Evolutionary conservation across 2,113 vertebrate species (phyloP), one percentile per base, ranked within the genome.

Genomic region (Mesoclemmys tuberculata): DNA sequence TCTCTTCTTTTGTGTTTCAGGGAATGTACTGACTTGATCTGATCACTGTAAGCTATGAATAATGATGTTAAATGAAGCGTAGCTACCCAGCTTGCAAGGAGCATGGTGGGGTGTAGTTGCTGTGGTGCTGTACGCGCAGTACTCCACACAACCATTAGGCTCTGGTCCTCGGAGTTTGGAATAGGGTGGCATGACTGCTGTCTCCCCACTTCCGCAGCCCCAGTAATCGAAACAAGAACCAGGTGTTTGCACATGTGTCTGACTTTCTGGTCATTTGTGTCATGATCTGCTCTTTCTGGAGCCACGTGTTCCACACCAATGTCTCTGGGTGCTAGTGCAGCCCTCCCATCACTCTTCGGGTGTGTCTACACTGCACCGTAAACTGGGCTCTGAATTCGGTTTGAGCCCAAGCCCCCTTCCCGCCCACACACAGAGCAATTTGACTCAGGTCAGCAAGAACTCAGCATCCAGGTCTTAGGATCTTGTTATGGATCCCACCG

Each of bases 61-160:
- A 58, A 5, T 0, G 77, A 2, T 13, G 74, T 19, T 49, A 4
- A 77, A 10, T 11, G 88, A 41, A 93, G 80, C 1, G 0, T 78
- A 71, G 80, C 55, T 0, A 13, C 12, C 1, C 2, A 1, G 90
- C 3, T 2, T 1, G 74, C 24, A 27, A 21, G 38, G 74, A 26
- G 74, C 10, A 11, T 4, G 22, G 5, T 12, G 68, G 2, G 78
- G 87, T 44, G 77, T 38, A 8, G 55, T 3, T 0, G 0, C 44
- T 49, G 82, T 0, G 5, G 58, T 9, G 87, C 85, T 58, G 80
- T 27, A 1, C 46, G 1, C 27, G 12, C 0, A 0, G 54, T 29
- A 93, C 58, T 71, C 88, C 90, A 31, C 0, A 48, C 49, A 75
- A 13, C 49, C 88, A 6, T 0, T 68, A 0, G 54, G 26, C 7